These are phyloP conservation scores for Zeuzera pyrina DNA, from an alignment of 2,888 invertebrate genomes.

Conservation along the genomic window DNA sequence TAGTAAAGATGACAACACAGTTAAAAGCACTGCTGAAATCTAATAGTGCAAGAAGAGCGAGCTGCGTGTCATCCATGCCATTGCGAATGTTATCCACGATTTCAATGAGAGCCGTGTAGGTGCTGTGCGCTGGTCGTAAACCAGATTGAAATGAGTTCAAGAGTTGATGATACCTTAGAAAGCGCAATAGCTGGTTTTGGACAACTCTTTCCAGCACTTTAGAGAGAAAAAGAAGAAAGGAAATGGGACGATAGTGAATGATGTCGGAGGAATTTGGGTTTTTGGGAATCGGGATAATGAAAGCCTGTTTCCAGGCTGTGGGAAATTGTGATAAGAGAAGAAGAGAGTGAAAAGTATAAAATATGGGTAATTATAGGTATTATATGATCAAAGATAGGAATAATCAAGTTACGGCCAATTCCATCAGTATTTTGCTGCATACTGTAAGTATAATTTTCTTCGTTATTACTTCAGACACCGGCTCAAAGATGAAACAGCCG, in stretches of 20 bases:
- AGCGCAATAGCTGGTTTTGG: slow-evolving; percentile 1
- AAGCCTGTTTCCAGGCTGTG: slow-evolving; percentile 7
- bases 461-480: too few relatives aligned
- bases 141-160: slow-evolving; percentile 7
- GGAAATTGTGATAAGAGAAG: slow-evolving; percentile 10
- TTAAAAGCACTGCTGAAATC: too few relatives aligned
- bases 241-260: slow-evolving; percentile 11
- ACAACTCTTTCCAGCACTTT: slow-evolving; percentile 10
- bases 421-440: too few relatives aligned
- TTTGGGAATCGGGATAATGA: slow-evolving; percentile 11
- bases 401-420: too few relatives aligned
- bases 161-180: slow-evolving; percentile 1
- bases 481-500: too few relatives aligned
- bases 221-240: slow-evolving; percentile 10
- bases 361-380: slow-evolving; percentile 5
- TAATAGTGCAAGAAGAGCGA: too few relatives aligned
- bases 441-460: too few relatives aligned
- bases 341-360: slow-evolving; percentile 9
- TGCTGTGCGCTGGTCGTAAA: slow-evolving; percentile 7
- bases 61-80: too few relatives aligned
- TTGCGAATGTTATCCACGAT: too few relatives aligned
- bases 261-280: slow-evolving; percentile 4
- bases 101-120: slow-evolving; percentile 3
- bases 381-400: neutral
- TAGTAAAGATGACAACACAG: too few relatives aligned